Percentiles rank a stretch among this genome's conserved stretches.
Conservation (phyloP, 2,888 invertebrate species). For the Stratiomys singularior region DNA sequence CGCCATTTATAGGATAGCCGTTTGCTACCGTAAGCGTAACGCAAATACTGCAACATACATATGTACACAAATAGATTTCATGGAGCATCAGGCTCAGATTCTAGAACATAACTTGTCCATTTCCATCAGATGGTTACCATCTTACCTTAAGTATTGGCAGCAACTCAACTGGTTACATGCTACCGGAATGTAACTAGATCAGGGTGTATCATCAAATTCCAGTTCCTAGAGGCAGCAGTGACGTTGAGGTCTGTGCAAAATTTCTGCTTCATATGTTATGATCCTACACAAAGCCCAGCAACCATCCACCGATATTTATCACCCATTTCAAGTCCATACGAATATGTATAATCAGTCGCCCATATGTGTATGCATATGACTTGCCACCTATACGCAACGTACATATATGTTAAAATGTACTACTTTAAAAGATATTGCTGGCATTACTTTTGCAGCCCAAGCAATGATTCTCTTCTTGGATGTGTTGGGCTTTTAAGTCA, state of each 20-base stretch:
- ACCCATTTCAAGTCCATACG: background rate
- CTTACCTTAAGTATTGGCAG: background rate
- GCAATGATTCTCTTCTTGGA: background rate
- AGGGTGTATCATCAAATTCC: constrained; percentile 43
- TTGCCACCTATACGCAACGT: background rate
- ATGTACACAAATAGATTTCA: background rate
- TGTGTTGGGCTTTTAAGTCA: background rate
- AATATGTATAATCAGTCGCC: background rate
- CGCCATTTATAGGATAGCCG: constrained; percentile 36
- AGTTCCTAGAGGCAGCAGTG: background rate
- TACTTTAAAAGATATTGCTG: background rate
- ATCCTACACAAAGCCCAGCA: background rate
- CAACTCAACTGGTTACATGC: constrained; percentile 3
- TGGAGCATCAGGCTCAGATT: constrained; percentile 6
- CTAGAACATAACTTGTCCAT: constrained; percentile 39
- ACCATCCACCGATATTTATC: constrained; percentile 16
- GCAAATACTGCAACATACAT: background rate
- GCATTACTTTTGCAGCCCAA: constrained; percentile 3
- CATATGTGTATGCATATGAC: background rate
- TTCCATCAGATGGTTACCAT: constrained; percentile 4
- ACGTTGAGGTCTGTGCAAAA: constrained; percentile 10
- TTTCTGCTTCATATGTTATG: background rate
- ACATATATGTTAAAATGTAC: constrained; percentile 1
- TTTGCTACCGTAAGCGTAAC: background rate
- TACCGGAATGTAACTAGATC: constrained; percentile 37